Conservation (phyloP, 2,888 invertebrate species). For the Eupithecia pulchellata region DNA sequence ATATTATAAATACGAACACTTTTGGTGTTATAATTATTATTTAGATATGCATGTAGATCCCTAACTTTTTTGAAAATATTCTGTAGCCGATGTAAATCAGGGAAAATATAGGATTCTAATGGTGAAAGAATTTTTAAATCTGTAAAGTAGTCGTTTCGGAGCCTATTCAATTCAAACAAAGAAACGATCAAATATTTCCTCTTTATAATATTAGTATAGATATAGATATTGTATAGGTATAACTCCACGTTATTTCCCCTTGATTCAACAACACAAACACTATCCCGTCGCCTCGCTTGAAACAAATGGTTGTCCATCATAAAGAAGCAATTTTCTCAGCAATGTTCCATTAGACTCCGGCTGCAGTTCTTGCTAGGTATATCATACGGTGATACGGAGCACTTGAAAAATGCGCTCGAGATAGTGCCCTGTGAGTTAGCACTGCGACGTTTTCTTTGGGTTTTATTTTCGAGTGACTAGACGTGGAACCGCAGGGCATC, state of each 20-base stretch:
- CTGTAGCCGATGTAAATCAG: too few relatives aligned
- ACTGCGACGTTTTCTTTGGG: background rate
- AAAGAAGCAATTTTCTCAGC: constrained; percentile 11
- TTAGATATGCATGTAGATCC: too few relatives aligned
- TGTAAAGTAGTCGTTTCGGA: too few relatives aligned
- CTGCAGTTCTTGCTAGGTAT: constrained; percentile 22
- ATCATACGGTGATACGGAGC: constrained; percentile 18
- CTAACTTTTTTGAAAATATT: too few relatives aligned
- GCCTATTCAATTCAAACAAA: too few relatives aligned
- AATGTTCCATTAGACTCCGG: constrained; percentile 6
- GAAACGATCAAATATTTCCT: too few relatives aligned
- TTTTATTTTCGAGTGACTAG: background rate
- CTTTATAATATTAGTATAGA: too few relatives aligned
- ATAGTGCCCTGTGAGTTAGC: constrained; percentile 16
- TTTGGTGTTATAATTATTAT: too few relatives aligned
- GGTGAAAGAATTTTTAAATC: too few relatives aligned
- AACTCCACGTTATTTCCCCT: background rate
- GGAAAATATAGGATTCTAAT: too few relatives aligned
- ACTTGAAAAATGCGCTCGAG: constrained; percentile 28
- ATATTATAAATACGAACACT: too few relatives aligned
- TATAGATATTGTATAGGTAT: background rate
- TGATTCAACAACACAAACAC: background rate
- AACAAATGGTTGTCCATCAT: constrained; percentile 12
- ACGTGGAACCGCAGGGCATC: too few relatives aligned
- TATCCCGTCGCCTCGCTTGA: background rate